Evolutionary conservation across 2,797 vertebrate genomes (phyloP).

Genomic region (Protonibea diacanthus): DNA sequence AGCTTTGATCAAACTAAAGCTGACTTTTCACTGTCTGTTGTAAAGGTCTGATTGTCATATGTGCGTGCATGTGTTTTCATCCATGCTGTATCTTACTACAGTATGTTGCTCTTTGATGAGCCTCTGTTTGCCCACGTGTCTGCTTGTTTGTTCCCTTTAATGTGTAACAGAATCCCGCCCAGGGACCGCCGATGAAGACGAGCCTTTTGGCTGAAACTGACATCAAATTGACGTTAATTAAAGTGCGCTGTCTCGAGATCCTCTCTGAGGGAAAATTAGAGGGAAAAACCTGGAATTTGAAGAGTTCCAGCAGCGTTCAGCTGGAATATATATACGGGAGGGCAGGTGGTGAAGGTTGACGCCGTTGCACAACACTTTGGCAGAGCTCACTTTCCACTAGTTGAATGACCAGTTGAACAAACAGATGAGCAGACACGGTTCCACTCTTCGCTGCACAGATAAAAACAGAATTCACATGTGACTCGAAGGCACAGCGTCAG

Average conservation of each 20-base stretch:
- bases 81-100: no score
- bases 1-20: no score
- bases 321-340: neutral
- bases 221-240: no score
- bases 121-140: neutral
- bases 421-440: conserved; percentile 24
- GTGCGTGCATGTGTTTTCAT: no score
- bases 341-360: neutral
- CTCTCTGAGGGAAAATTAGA: neutral
- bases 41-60: no score
- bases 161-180: neutral
- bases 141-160: neutral
- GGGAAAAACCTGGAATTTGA: neutral
- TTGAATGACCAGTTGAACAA: conserved; percentile 70
- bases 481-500: neutral
- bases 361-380: conserved; percentile 45
- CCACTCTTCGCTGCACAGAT: neutral
- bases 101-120: no score
- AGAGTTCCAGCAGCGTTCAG: no score
- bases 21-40: no score
- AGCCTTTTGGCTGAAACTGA: neutral
- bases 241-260: no score
- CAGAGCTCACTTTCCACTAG: conserved; percentile 24
- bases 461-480: conserved; percentile 8
- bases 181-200: neutral